Evolutionary conservation across 1,140 invertebrate species (phyloP).

Genomic region (Dryas iulia): DNA sequence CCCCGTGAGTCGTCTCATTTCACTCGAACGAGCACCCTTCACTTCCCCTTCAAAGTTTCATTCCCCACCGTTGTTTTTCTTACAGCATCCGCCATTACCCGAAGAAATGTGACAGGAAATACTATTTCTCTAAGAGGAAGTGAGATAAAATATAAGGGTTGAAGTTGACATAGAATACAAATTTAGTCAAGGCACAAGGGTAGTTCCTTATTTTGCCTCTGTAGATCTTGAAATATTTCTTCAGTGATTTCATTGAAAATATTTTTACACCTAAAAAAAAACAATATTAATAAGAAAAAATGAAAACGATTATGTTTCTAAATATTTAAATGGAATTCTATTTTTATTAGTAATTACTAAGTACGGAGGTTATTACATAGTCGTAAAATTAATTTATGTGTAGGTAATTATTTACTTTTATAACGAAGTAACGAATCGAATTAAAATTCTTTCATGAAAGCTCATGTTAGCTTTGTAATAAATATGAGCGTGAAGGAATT

Average conservation of each 20-base stretch:
- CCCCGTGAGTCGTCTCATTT: slow-evolving; percentile 40
- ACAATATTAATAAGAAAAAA: not conserved
- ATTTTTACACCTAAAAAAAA: not conserved
- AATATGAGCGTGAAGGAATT: slow-evolving; percentile 6
- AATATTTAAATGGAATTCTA: too few species aligned
- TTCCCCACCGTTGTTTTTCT: slow-evolving; percentile 31
- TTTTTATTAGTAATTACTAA: not conserved
- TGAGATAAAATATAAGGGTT: slow-evolving; percentile 33
- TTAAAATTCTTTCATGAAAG: slow-evolving; percentile 22
- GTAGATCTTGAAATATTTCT: not conserved
- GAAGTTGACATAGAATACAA: slow-evolving; percentile 41
- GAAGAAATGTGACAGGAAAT: slow-evolving; percentile 28
- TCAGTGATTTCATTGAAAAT: not conserved
- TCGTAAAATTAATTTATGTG: slow-evolving; percentile 15
- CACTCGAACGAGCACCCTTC: slow-evolving; percentile 34
- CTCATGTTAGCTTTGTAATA: not conserved
- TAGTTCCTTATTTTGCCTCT: not conserved
- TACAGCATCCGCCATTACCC: slow-evolving; percentile 64
- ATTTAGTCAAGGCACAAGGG: slow-evolving; percentile 37
- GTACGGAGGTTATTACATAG: not conserved
- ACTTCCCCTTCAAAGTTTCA: slow-evolving; percentile 36
- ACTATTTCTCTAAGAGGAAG: slow-evolving; percentile 23
- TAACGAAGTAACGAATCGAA: slow-evolving; percentile 13
- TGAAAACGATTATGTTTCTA: too few species aligned
- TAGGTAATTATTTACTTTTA: slow-evolving; percentile 10